Evolutionary conservation across 2,888 invertebrate species (phyloP).

Genomic region (Nowickia ferox): DNA sequence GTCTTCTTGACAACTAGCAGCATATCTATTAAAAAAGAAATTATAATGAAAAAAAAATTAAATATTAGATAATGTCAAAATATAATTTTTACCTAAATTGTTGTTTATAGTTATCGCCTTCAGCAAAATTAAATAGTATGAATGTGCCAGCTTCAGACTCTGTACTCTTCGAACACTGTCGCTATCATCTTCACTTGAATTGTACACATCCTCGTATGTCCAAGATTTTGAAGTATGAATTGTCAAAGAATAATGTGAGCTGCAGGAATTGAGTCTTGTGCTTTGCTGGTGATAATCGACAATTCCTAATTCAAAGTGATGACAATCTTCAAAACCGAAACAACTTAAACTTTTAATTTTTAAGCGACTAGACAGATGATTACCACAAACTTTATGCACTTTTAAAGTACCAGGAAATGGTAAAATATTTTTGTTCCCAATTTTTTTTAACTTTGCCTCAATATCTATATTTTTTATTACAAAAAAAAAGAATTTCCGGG

Average conservation of each 20-base stretch:
- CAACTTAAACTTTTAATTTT: slow-evolving; percentile 40
- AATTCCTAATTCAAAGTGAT: neutral
- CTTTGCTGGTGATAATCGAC: neutral
- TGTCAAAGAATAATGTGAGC: slow-evolving; percentile 2
- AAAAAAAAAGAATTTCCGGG: slow-evolving; percentile 29
- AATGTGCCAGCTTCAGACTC: slow-evolving; percentile 26
- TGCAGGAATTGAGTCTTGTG: neutral
- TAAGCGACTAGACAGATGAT: slow-evolving; percentile 31
- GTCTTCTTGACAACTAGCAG: slow-evolving; percentile 26
- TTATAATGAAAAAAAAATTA: slow-evolving; percentile 4
- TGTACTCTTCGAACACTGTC: slow-evolving; percentile 27
- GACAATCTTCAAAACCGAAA: slow-evolving; percentile 23
- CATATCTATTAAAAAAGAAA: slow-evolving; percentile 27
- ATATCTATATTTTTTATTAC: slow-evolving; percentile 39
- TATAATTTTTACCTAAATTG: slow-evolving; percentile 26
- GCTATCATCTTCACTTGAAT: slow-evolving; percentile 40
- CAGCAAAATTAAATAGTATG: neutral
- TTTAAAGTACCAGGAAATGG: neutral
- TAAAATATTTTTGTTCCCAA: slow-evolving; percentile 21
- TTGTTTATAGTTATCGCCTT: slow-evolving; percentile 6
- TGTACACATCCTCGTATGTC: slow-evolving; percentile 37
- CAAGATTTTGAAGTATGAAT: slow-evolving; percentile 39
- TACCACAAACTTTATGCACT: slow-evolving; percentile 33
- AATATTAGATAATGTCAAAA: slow-evolving; percentile 9
- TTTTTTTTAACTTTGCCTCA: slow-evolving; percentile 30